Conservation (phyloP, 2,888 invertebrate genomes). For the Rhingia campestris region DNA sequence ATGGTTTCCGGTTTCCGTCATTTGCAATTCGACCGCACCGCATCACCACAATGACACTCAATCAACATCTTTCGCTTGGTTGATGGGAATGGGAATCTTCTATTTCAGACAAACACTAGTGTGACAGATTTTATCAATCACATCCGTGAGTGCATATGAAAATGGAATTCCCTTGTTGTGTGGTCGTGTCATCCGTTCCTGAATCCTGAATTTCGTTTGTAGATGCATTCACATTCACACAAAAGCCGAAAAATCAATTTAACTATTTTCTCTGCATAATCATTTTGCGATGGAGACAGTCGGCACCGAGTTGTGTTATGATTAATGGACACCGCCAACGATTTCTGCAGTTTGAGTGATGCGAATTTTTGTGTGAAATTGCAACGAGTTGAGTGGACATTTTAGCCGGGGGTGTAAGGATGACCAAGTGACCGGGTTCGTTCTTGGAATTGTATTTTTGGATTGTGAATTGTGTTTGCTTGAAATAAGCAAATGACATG, state of each 20-base stretch:
- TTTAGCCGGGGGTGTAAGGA: slow-evolving; percentile 18
- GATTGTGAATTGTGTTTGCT: slow-evolving; percentile 5
- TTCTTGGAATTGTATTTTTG: slow-evolving; percentile 2
- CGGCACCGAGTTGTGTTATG: slow-evolving; percentile 9
- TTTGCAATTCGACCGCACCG: slow-evolving; percentile 7
- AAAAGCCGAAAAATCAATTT: slow-evolving; percentile 25
- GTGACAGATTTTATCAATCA: slow-evolving; percentile 46
- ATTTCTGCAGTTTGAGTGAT: slow-evolving; percentile 33
- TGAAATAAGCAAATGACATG: background rate
- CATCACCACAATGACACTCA: slow-evolving; percentile 37
- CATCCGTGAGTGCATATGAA: slow-evolving; percentile 46
- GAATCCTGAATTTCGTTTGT: slow-evolving; percentile 7
- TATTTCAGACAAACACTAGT: slow-evolving; percentile 30
- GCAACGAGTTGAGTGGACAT: slow-evolving; percentile 16
- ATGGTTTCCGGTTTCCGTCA: slow-evolving; percentile 59
- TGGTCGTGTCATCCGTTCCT: slow-evolving; percentile 13
- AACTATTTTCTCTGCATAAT: slow-evolving; percentile 7
- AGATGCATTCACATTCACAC: slow-evolving; percentile 10
- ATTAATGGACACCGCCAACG: slow-evolving; percentile 39
- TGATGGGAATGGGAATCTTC: slow-evolving; percentile 47
- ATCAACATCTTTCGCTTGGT: slow-evolving; percentile 44
- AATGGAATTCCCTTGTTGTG: slow-evolving; percentile 35
- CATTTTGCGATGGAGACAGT: slow-evolving; percentile 9
- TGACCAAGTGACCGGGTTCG: slow-evolving; percentile 23
- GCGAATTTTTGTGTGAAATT: slow-evolving; percentile 12